Evolutionary conservation across 2,888 invertebrate species (phyloP), one percentile per base, ranked within the genome.

Genomic region (Sericinus montela): DNA sequence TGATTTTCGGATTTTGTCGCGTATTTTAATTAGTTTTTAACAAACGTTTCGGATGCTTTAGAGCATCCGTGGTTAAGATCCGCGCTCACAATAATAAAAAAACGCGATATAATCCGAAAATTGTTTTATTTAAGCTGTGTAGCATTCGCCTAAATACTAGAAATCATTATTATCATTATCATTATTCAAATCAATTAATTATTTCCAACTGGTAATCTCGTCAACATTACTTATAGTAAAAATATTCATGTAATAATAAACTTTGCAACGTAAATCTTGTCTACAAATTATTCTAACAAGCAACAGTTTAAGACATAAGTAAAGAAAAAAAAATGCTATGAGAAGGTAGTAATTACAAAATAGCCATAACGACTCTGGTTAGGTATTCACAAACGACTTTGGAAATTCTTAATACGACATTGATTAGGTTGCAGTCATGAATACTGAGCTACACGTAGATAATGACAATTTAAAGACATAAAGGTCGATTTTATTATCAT

Each of bases 401-500:
- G 75, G 72, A 72, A 77, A 80, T 86, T 87, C 82, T 80, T 84
- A 82, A 86, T 86, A 86, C 68, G 85, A 86, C 86, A 84, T 83
- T 87, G 84, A 88, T 88, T 82, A 85, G 80, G 57, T 72, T 61
- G 63, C 64, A 71, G 76, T 68, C 72, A 81, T 72, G 80, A 74
- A 69, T 76, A 72, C 58, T 58, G 61, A 63, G 65, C 64, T 71
- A 67, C 68, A 72, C 69, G 62, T 66, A 70, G 78, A 80, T 87
- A 88, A 88, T 83, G 88, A 84, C 83, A 83, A 85, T 87, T 88
- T 88, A 87, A 88, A 88, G 86, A 87, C 87, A 75, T 80, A 80
- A 82, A 88, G 85, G 81, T 84, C 79, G 80, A 80, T 84, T 87
- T 88, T 85, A 85, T 87, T 88, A 87, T 84, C 83, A 78, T 87